These are phyloP conservation scores for Dendroctonus ponderosae DNA, from an alignment of 1,140 invertebrate species.

Conservation along the genomic window DNA sequence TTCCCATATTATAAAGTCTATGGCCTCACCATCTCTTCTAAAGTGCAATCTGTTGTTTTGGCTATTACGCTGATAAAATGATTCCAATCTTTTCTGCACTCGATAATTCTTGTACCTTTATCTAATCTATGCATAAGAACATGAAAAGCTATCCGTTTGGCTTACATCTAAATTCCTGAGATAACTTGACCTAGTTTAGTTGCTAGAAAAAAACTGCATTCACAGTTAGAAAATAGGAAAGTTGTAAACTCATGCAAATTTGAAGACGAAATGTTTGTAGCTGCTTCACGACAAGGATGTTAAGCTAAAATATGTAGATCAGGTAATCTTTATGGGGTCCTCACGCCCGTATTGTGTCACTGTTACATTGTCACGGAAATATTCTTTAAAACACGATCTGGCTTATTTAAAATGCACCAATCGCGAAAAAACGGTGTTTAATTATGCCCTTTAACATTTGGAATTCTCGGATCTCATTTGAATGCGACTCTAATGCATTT, in stretches of 20 bases:
- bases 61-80: conserved; percentile 9
- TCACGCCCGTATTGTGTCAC: conserved; percentile 35
- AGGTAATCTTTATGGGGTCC: conserved; percentile 35
- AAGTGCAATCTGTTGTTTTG: conserved; percentile 13
- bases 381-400: conserved; percentile 29
- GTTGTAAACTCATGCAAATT: conserved; percentile 32
- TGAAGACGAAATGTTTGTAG: conserved; percentile 28
- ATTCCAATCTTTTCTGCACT: neutral
- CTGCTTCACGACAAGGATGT: conserved; percentile 33
- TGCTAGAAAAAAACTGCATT: neutral
- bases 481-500: neutral
- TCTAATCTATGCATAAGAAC: neutral
- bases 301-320: conserved; percentile 31
- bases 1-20: too few relatives aligned
- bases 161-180: conserved; percentile 11
- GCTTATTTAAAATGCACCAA: conserved; percentile 31
- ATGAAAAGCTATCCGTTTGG: too few relatives aligned
- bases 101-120: conserved; percentile 2
- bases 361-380: conserved; percentile 32
- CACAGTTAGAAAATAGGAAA: conserved; percentile 7
- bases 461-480: neutral
- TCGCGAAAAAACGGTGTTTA: conserved; percentile 17
- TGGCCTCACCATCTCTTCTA: too few relatives aligned
- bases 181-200: neutral
- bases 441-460: conserved; percentile 26